Evolutionary conservation across 2,797 vertebrate species (phyloP), one percentile per base, ranked within the genome.

Genomic region (Acanthornis magna): DNA sequence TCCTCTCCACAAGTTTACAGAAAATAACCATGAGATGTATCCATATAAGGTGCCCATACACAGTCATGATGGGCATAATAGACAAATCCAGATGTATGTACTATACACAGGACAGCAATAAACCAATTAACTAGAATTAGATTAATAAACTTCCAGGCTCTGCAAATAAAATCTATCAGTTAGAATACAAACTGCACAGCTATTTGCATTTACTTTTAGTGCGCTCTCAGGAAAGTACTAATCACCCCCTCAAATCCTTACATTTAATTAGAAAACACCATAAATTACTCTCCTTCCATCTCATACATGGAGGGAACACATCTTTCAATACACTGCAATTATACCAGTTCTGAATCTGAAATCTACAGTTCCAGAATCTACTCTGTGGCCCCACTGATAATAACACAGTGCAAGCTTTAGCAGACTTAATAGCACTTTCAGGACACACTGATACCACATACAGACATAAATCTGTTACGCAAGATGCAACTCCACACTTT

Each of bases 81-180:
- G 76, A 85, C 66, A 87, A 88, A 93, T 43, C 45, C 47, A 91
- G 55, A 88, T 87, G 45, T 79, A 58, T 27, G 51, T 43, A 87
- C 63, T 82, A 74, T 17, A 89, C 54, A 89, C 75, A 88, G 43
- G 78, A 84, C 53, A 91, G 68, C 55, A 88, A 88, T 86, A 70
- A 34, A 84, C 21, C n/a, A 89, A 84, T 94, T 94, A 96, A 75
- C 25, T 66, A 68, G 58, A 84, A 91, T 88, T 89, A 81, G 45
- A 85, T 78, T 1, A 93, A 84, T 66, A 89, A 75, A 95, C 70
- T 91, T 45, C 55, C 70, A 78, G 40, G 22, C 68, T 85, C 50
- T 84, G 47, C 73, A 89, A 86, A 72, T 63, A 67, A 92, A 88
- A 84, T 32, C 62, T 70, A 83, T 23, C 32, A 84, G 54, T 84